Evolutionary conservation across 2,888 invertebrate genomes (phyloP).

Genomic region (Latrodectus hesperus): DNA sequence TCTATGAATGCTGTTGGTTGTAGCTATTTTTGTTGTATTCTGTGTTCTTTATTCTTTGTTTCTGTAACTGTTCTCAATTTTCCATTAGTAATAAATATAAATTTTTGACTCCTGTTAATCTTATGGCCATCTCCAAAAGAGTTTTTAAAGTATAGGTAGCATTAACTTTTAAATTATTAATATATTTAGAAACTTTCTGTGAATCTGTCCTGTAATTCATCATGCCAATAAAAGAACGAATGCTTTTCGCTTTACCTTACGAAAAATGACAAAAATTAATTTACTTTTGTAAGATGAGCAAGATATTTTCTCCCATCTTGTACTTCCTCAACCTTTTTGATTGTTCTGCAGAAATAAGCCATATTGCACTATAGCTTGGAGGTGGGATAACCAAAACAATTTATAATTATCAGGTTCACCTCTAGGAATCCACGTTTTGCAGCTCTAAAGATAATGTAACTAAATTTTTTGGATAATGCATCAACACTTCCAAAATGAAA

Average conservation of each 20-base stretch:
- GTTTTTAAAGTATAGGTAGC: no score
- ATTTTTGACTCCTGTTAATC: no score
- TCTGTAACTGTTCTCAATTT: no score
- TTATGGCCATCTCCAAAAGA: no score
- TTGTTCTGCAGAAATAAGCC: not conserved
- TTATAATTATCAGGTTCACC: conserved; percentile 9
- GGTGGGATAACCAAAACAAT: not conserved
- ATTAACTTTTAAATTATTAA: not conserved
- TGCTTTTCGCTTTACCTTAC: not conserved
- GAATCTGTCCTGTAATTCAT: not conserved
- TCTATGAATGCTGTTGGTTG: no score
- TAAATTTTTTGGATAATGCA: no score
- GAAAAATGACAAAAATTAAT: not conserved
- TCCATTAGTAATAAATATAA: no score
- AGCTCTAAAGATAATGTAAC: no score
- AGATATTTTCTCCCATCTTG: conserved; percentile 9
- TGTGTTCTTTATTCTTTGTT: no score
- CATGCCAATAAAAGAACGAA: not conserved
- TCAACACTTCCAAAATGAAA: not conserved
- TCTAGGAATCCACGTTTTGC: no score
- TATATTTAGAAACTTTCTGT: not conserved
- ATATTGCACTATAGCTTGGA: not conserved
- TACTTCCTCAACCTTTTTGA: conserved; percentile 4
- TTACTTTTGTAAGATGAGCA: not conserved
- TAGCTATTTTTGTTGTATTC: no score